A percentile compares a stretch with the other conserved stretches of the same genome.
Conservation (phyloP, 2,888 invertebrate genomes). For the Lochmaea capreae region DNA sequence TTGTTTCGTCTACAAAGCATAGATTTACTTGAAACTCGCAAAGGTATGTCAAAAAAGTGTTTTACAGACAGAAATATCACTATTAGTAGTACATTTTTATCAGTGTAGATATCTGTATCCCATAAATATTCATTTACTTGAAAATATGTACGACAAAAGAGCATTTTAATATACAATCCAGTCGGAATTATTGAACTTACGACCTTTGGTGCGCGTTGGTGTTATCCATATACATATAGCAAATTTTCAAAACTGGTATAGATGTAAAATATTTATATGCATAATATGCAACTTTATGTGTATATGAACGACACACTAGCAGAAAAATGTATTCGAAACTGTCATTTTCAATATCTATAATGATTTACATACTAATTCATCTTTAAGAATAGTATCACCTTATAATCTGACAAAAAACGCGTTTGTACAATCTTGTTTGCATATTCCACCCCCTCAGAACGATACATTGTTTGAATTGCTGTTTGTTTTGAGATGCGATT, state of each 20-base stretch:
- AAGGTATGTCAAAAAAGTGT: too few species aligned
- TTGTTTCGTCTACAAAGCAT: too few species aligned
- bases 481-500: conserved; percentile 45
- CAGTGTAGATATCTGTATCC: not conserved
- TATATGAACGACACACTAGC: too few species aligned
- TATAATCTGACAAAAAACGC: too few species aligned
- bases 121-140: conserved; percentile 2
- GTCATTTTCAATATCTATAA: too few species aligned
- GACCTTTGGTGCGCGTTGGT: conserved; percentile 48
- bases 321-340: too few species aligned
- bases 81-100: not conserved
- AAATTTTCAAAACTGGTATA: conserved; percentile 3
- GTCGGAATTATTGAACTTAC: conserved; percentile 40
- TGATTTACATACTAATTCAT: too few species aligned
- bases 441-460: conserved; percentile 46
- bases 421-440: not conserved
- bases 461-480: conserved; percentile 52
- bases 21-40: too few species aligned
- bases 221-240: conserved; percentile 32
- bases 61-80: too few species aligned
- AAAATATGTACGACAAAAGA: conserved; percentile 21
- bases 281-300: not conserved
- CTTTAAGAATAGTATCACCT: too few species aligned
- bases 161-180: conserved; percentile 37
- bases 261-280: conserved; percentile 33